Percentiles rank a stretch among this genome's conserved stretches.
Conservation (phyloP, 2,113 vertebrate genomes). For the Bolborhynchus lineola region DNA sequence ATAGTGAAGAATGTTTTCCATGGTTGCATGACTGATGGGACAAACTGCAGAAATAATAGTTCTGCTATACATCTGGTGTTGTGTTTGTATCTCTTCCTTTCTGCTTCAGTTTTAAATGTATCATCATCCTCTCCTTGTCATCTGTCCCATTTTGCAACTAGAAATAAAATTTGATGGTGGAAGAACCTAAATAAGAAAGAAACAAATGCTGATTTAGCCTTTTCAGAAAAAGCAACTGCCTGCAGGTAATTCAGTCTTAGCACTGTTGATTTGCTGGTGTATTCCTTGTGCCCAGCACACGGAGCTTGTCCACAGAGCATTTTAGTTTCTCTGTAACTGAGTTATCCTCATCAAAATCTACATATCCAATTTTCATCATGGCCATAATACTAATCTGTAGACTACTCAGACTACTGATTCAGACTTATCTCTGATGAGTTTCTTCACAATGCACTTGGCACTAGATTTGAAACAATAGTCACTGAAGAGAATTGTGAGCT, state of each 20-base stretch:
- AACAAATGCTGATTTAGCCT: neutral
- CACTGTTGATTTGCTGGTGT: neutral
- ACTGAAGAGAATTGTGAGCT: neutral
- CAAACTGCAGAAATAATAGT: neutral
- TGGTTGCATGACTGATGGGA: neutral
- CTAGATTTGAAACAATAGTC: neutral
- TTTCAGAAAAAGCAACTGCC: neutral
- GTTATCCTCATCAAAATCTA: conserved; percentile 12
- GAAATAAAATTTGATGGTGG: neutral
- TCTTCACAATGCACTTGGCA: neutral
- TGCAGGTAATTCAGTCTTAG: neutral
- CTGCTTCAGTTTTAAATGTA: neutral
- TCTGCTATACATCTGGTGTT: neutral
- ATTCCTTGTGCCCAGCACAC: neutral
- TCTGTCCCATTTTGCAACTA: neutral
- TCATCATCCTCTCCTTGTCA: neutral
- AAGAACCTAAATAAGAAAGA: neutral
- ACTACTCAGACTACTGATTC: neutral
- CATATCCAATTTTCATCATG: neutral
- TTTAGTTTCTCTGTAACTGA: conserved; percentile 8
- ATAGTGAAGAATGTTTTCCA: neutral
- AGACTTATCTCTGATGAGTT: conserved; percentile 6
- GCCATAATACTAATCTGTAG: conserved; percentile 9
- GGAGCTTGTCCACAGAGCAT: neutral
- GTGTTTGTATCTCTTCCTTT: neutral